Percentiles rank a stretch among this genome's conserved stretches.
These are phyloP conservation scores for Acronicta psi DNA, from an alignment of 2,888 invertebrate species.

Conservation along the genomic window DNA sequence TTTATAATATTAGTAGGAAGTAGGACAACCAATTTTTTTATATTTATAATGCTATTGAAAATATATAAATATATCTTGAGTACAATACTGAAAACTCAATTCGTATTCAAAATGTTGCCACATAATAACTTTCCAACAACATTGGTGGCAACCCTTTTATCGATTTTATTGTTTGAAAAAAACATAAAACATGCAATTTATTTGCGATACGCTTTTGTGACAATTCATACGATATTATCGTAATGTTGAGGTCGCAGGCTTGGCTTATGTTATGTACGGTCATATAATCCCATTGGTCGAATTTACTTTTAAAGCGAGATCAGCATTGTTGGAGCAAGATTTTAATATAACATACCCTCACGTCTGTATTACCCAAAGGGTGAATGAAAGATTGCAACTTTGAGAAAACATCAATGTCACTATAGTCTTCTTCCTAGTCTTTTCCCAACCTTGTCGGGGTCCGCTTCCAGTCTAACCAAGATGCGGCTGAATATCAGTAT, in stretches of 20 bases:
- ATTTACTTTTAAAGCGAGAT: conserved; percentile 21
- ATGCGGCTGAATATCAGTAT: too few relatives aligned
- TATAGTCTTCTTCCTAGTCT: too few relatives aligned
- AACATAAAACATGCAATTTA: conserved; percentile 47
- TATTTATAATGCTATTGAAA: conserved; percentile 2
- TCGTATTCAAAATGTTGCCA: conserved; percentile 43
- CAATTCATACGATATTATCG: conserved; percentile 13
- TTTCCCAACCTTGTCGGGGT: too few relatives aligned
- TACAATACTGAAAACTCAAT: conserved; percentile 39
- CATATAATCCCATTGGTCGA: conserved; percentile 5
- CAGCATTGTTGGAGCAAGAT: background rate
- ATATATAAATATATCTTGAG: conserved; percentile 14
- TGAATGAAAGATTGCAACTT: too few relatives aligned
- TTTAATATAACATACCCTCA: too few relatives aligned
- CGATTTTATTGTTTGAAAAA: conserved; percentile 48
- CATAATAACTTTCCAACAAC: conserved; percentile 20
- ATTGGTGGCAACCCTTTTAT: conserved; percentile 35
- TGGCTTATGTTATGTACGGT: background rate
- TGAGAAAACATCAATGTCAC: too few relatives aligned
- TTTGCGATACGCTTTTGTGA: conserved; percentile 35
- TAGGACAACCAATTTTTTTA: too few relatives aligned
- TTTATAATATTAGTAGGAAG: too few relatives aligned
- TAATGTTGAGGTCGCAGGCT: conserved; percentile 8
- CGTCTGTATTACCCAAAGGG: too few relatives aligned
- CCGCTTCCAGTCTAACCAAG: too few relatives aligned